Base-by-base conservation (phyloP, 2,888 invertebrate species). In the Papilio demoleus region DNA sequence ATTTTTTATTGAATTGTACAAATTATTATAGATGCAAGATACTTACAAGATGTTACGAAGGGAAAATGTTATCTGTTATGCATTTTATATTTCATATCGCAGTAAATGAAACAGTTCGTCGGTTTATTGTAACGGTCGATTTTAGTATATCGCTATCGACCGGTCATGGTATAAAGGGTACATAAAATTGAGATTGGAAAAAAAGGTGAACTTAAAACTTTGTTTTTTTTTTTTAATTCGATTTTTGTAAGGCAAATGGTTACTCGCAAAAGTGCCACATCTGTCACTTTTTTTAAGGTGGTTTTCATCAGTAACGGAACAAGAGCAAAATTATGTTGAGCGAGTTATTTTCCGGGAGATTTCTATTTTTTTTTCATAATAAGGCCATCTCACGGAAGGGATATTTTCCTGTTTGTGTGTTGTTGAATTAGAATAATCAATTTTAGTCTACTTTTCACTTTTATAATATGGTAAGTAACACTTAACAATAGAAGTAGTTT, bases 1-100 rank as follows among this genome's bases (percentile, higher is more conserved):
- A 36, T 65, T 68, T 59, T 59, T 68, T 68, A 68, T 64, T 64
- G 64, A 68, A 64, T 36, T 60, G 64, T 50, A 64, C 63, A 40
- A 68, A 68, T 63, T 63, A 64, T 68, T 68, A 65, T 65, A 68
- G 68, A 68, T 50, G 59, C 65, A 36, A 53, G 50, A 60, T 58
- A 63, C 63, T 31, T 40, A 60, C 36, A 56, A 56, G 31, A 56
- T 31, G 53, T 56, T 56, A 56, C 31, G 53, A 56, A 31, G 38
- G 8, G 36, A 31, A 56, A 53, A 45, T 38, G 56, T 45, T 58
- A 22, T 56, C 61, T 60, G 6, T 40, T 61, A 5, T 5, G 22
- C 17, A 50, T 67, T 67, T 62, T 67, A 62, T 62, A 62, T 56
- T 34, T 61, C 53, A 64, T 40, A 64, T 38, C 24, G 38, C 22